Evolutionary conservation across 2,113 vertebrate species (phyloP).

Genomic region (Heteronetta atricapilla): DNA sequence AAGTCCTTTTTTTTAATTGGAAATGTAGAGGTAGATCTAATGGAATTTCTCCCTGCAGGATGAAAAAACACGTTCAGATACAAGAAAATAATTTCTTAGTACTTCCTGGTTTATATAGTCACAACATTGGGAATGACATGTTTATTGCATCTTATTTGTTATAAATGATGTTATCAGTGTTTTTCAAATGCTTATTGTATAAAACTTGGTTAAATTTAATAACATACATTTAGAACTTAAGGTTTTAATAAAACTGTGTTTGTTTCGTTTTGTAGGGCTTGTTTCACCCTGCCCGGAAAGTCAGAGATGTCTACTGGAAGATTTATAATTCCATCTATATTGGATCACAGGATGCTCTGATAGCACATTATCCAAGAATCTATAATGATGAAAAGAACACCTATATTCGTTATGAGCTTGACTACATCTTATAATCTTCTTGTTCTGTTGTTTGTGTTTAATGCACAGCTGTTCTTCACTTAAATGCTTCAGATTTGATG

Average conservation of each 20-base stretch:
- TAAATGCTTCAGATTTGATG: slow-evolving; percentile 77
- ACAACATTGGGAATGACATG: not conserved
- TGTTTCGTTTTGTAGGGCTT: slow-evolving; percentile 82
- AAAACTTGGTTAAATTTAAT: not conserved
- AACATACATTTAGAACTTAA: not conserved
- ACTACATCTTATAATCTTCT: slow-evolving; percentile 90
- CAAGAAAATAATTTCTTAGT: not conserved
- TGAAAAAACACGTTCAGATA: too few species aligned
- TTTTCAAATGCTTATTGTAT: not conserved
- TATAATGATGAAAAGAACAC: slow-evolving; percentile 99
- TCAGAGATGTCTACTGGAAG: slow-evolving; percentile 99
- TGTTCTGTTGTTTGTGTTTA: slow-evolving; percentile 74
- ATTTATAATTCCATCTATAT: slow-evolving; percentile 99
- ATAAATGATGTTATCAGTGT: not conserved
- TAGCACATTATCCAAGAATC: slow-evolving; percentile 96
- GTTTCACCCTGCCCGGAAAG: slow-evolving; percentile 97
- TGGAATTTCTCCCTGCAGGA: not conserved
- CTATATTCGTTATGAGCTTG: slow-evolving; percentile 95
- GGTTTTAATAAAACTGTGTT: not conserved
- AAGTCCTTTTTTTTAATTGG: not conserved
- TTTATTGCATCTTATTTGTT: not conserved
- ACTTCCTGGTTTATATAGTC: not conserved
- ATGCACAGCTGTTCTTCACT: slow-evolving; percentile 79
- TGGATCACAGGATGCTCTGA: slow-evolving; percentile 96
- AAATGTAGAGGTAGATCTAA: not conserved